A percentile compares a stretch with the other conserved stretches of the same genome.
Evolutionary conservation across 2,113 vertebrate genomes (phyloP).

Genomic region (Sus scrofa): T2T-Sscrofa CM000812.6:4104001-4104500

Average conservation of each 20-base stretch:
- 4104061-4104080: neutral
- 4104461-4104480: neutral
- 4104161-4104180: neutral
- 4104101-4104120: neutral
- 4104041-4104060: neutral
- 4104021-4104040: neutral
- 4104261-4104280: neutral
- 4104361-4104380: slow-evolving; percentile 50
- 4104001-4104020: neutral
- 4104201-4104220: neutral
- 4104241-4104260: neutral
- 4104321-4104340: neutral
- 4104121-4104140: neutral
- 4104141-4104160: neutral
- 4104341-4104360: neutral
- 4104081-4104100: neutral
- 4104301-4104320: slow-evolving; percentile 53
- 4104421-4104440: neutral
- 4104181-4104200: neutral
- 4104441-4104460: neutral
- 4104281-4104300: neutral
- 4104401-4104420: neutral
- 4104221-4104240: neutral
- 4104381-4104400: slow-evolving; percentile 33
- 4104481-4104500: neutral